Percentiles rank a stretch among this genome's conserved stretches.
phyloP scores from a whole-genome alignment of 2,797 vertebrate species.

The Hylomyscus alleni region DNA sequence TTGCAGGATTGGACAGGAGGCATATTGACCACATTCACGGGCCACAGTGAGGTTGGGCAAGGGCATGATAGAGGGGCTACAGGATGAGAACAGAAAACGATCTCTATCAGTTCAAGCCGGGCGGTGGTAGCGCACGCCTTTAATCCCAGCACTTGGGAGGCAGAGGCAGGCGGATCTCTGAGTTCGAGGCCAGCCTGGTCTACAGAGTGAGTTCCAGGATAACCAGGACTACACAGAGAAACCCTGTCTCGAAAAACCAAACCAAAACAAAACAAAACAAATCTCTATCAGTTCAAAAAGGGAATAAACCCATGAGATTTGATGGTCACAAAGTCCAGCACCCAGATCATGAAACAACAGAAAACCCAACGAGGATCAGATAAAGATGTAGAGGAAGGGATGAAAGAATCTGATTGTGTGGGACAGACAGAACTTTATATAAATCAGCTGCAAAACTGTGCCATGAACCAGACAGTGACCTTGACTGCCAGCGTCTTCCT shows the following conservation, averaged over 20 bases:
- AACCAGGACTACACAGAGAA: too few species aligned
- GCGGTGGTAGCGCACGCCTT: too few species aligned
- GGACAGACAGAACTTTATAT: neutral
- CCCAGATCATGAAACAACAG: rapidly evolving
- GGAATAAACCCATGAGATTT: neutral
- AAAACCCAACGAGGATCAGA: neutral
- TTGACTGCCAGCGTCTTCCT: neutral
- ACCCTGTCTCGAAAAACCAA: too few species aligned
- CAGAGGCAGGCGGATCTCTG: too few species aligned
- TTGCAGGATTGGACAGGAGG: neutral
- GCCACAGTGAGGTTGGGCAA: neutral
- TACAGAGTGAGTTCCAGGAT: too few species aligned
- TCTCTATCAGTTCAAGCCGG: neutral
- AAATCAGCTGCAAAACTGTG: neutral
- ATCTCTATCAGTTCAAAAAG: neutral
- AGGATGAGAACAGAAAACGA: neutral
- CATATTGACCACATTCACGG: neutral
- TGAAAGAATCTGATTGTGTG: rapidly evolving
- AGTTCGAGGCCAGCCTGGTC: too few species aligned
- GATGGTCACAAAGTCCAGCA: neutral
- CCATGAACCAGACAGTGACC: neutral
- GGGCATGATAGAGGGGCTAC: neutral
- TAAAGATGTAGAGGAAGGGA: neutral
- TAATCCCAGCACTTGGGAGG: too few species aligned
- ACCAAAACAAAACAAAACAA: too few species aligned